Conservation (phyloP, 2,113 vertebrate genomes). For the Passer domesticus region DNA sequence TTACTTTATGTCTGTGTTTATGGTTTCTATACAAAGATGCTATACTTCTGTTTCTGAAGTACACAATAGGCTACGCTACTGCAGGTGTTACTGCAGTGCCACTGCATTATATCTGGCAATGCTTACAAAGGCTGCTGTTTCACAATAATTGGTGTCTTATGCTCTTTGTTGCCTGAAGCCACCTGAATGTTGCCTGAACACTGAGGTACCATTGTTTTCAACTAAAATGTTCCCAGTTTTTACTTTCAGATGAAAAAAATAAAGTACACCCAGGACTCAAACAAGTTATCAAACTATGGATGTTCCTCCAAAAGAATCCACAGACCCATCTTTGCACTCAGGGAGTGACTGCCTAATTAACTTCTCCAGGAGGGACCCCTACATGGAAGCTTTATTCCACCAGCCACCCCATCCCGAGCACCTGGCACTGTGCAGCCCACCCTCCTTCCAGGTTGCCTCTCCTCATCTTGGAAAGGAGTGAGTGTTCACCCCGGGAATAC, state of each 20-base stretch:
- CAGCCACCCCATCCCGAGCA: background rate
- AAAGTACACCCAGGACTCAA: background rate
- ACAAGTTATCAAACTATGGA: background rate
- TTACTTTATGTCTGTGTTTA: background rate
- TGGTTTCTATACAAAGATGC: background rate
- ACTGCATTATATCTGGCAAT: background rate
- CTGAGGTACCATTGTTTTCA: background rate
- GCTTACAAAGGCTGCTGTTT: background rate
- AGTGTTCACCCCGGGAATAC: background rate
- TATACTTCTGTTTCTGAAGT: background rate
- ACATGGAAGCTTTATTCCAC: background rate
- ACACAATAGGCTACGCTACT: background rate
- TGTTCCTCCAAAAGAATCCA: background rate
- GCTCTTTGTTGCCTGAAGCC: background rate
- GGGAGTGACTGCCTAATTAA: background rate
- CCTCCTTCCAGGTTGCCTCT: background rate
- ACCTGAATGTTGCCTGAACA: background rate
- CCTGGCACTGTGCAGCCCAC: background rate
- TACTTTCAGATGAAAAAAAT: background rate
- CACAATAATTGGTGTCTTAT: background rate
- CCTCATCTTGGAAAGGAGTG: background rate
- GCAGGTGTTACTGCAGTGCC: background rate
- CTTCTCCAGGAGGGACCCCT: background rate
- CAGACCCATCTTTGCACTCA: background rate
- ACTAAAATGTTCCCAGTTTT: background rate